Conservation (phyloP, 2,888 invertebrate species). For the Torymus tubicola region DNA sequence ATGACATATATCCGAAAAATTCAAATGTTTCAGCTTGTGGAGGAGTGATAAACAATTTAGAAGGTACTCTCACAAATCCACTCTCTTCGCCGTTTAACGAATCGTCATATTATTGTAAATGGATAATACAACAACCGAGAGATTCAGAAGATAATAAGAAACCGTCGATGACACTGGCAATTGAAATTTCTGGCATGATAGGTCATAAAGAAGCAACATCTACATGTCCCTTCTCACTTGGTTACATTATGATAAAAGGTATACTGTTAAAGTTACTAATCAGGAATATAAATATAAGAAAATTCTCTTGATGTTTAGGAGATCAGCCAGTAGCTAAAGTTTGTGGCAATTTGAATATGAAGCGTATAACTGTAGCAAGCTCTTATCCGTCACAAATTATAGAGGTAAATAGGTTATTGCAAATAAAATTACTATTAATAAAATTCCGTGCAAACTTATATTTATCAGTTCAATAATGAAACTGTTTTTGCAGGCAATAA, state of each 20-base stretch:
- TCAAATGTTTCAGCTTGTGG: constrained; percentile 69
- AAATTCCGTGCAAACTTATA: neutral
- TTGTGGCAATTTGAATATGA: constrained; percentile 67
- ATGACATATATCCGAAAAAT: neutral
- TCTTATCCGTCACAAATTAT: constrained; percentile 61
- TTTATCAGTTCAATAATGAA: neutral
- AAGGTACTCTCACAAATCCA: constrained; percentile 64
- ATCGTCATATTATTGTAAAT: constrained; percentile 68
- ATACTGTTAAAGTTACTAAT: neutral
- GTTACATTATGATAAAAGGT: constrained; percentile 53
- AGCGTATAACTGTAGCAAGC: constrained; percentile 62
- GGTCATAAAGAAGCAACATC: constrained; percentile 45
- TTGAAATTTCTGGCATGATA: constrained; percentile 64
- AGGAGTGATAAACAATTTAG: constrained; percentile 58
- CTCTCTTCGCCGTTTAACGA: constrained; percentile 65
- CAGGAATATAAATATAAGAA: neutral
- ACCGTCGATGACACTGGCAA: constrained; percentile 64
- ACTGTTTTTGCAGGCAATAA: constrained; percentile 38
- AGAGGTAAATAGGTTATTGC: constrained; percentile 58
- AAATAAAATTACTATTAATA: neutral
- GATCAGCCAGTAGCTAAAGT: constrained; percentile 59
- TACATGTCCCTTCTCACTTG: constrained; percentile 36
- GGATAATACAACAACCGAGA: constrained; percentile 65
- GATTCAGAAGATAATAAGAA: constrained; percentile 40
- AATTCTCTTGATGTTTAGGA: constrained; percentile 42